Evolutionary conservation across 1,140 invertebrate genomes (phyloP).

Genomic region (Lithobius niger): DNA sequence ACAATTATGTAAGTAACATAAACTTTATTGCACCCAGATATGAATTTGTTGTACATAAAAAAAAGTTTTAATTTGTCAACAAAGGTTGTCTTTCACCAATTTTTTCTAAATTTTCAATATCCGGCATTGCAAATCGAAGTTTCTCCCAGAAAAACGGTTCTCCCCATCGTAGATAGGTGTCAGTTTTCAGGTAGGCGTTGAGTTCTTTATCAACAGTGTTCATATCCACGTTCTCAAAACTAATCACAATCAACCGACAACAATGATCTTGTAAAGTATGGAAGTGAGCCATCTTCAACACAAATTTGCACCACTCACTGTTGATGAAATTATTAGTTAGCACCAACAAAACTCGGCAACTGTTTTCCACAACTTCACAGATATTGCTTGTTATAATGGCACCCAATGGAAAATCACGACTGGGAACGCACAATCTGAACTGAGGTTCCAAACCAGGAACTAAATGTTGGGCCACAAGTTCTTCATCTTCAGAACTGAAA

Average conservation of each 20-base stretch:
- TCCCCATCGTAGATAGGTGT: constrained; percentile 72
- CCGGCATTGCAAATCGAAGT: constrained; percentile 76
- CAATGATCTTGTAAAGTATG: constrained; percentile 22
- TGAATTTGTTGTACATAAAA: too few relatives aligned
- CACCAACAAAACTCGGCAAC: constrained; percentile 9
- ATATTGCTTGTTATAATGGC: constrained; percentile 1
- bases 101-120: too few relatives aligned
- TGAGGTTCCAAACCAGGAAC: constrained; percentile 24
- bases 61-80: too few relatives aligned
- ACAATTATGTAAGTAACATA: too few relatives aligned
- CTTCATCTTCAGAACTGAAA: constrained; percentile 28
- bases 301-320: constrained; percentile 28
- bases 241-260: constrained; percentile 23
- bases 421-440: constrained; percentile 5
- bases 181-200: constrained; percentile 29
- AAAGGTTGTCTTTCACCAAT: too few relatives aligned
- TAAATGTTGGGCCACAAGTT: constrained; percentile 26
- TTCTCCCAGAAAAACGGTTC: constrained; percentile 92
- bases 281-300: constrained; percentile 24
- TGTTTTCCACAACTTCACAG: neutral
- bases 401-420: constrained; percentile 5
- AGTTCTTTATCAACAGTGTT: constrained; percentile 39
- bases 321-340: constrained; percentile 24
- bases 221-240: constrained; percentile 20
- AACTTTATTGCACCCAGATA: too few relatives aligned